Conservation (phyloP, 1,140 invertebrate genomes). For the Cherax destructor region DNA sequence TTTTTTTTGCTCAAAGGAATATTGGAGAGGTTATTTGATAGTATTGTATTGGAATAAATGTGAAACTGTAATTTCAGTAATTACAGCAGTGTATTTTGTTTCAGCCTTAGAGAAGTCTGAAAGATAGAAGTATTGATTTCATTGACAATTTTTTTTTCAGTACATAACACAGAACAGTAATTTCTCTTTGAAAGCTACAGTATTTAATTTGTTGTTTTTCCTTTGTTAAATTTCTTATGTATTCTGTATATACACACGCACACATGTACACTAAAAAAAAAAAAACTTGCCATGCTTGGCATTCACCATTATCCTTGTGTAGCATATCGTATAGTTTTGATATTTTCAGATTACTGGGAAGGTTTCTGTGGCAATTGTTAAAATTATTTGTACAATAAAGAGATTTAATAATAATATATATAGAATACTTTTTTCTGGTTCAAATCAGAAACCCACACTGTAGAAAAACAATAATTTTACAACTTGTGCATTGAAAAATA, state of each 20-base stretch:
- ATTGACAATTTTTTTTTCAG: not conserved
- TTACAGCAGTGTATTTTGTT: not conserved
- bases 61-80: not conserved
- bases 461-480: not conserved
- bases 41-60: not conserved
- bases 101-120: not conserved
- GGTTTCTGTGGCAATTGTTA: not conserved
- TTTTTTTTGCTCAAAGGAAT: not conserved
- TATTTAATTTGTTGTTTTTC: no score
- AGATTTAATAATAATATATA: conserved; percentile 5
- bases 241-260: not conserved
- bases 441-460: not conserved
- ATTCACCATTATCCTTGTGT: not conserved
- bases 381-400: not conserved
- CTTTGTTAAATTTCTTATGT: no score
- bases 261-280: no score
- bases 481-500: not conserved
- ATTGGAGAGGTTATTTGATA: not conserved
- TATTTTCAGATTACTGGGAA: not conserved
- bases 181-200: no score
- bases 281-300: not conserved
- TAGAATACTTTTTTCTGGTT: not conserved
- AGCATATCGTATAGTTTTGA: not conserved
- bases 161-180: not conserved
- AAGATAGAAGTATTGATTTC: not conserved